These are phyloP conservation scores for Antheraea assamensis DNA, from an alignment of 2,888 invertebrate species.

Conservation along the genomic window DNA sequence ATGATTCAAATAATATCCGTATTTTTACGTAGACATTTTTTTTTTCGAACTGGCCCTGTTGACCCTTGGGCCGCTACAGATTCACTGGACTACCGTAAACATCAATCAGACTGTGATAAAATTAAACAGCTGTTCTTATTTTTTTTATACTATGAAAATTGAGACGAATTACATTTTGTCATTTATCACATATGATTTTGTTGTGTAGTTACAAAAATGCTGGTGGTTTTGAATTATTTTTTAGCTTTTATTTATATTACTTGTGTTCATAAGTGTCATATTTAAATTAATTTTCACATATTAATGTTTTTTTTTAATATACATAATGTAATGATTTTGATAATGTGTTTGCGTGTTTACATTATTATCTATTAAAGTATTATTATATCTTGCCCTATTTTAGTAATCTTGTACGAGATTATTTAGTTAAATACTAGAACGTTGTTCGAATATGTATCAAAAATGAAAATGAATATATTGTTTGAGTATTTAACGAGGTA, in stretches of 20 bases:
- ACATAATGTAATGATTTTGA: conserved; percentile 29
- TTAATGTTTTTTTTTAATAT: conserved; percentile 37
- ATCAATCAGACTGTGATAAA: no score
- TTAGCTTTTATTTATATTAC: conserved; percentile 41
- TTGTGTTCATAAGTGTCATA: conserved; percentile 82
- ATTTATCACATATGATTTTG: not conserved
- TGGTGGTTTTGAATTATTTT: not conserved
- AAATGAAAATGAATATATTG: not conserved
- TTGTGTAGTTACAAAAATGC: not conserved
- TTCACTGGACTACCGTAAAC: no score
- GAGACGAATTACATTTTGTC: not conserved
- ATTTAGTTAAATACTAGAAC: conserved; percentile 2
- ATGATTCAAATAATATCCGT: no score
- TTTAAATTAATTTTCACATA: conserved; percentile 69
- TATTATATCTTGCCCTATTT: conserved; percentile 61
- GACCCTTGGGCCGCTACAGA: no score
- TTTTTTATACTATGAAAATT: not conserved
- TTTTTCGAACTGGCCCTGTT: no score
- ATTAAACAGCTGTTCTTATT: no score
- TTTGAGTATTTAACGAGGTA: not conserved
- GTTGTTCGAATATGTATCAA: not conserved
- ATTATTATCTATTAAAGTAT: conserved; percentile 55
- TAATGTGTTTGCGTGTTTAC: conserved; percentile 38
- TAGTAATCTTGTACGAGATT: conserved; percentile 26
- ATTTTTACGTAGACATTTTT: no score